Conservation (phyloP, 35 echinoderm and acorn worm species). For the Amphiura filiformis region DNA sequence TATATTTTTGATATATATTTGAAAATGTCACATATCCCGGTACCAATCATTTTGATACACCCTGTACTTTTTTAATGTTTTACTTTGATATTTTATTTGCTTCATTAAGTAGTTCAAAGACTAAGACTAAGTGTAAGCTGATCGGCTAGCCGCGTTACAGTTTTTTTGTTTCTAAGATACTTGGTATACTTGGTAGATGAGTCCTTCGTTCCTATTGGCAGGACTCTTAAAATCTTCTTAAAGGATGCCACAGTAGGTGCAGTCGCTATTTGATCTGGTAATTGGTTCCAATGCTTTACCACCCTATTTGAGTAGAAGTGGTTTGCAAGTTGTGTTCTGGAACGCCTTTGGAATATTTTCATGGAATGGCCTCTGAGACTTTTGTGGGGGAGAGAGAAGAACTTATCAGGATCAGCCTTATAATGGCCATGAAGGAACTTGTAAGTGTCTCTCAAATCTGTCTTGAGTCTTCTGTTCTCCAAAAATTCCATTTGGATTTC, state of each 20-base stretch:
- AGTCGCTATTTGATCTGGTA: not conserved
- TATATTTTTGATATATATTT: too few relatives aligned
- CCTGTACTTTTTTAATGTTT: too few relatives aligned
- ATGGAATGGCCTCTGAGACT: not conserved
- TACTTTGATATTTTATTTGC: too few relatives aligned
- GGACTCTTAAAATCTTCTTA: not conserved
- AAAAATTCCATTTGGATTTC: not conserved
- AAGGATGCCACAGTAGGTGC: constrained; percentile 13
- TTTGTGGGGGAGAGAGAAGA: not conserved
- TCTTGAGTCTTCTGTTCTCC: not conserved
- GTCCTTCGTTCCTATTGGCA: constrained; percentile 20
- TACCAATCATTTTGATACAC: too few relatives aligned
- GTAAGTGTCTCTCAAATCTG: not conserved
- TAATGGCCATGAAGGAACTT: not conserved
- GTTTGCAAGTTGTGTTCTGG: not conserved
- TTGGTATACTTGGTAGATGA: constrained; percentile 33
- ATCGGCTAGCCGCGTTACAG: not conserved
- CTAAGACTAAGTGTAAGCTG: too few relatives aligned
- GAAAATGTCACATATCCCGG: too few relatives aligned
- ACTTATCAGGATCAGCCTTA: not conserved
- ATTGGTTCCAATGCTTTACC: not conserved
- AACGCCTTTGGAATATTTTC: not conserved
- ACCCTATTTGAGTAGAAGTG: constrained; percentile 16
- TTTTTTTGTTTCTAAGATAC: not conserved
- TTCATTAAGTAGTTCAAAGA: too few relatives aligned